These are phyloP conservation scores for Dinomys branickii DNA, from an alignment of 2,113 vertebrate genomes.

Conservation along the genomic window DNA sequence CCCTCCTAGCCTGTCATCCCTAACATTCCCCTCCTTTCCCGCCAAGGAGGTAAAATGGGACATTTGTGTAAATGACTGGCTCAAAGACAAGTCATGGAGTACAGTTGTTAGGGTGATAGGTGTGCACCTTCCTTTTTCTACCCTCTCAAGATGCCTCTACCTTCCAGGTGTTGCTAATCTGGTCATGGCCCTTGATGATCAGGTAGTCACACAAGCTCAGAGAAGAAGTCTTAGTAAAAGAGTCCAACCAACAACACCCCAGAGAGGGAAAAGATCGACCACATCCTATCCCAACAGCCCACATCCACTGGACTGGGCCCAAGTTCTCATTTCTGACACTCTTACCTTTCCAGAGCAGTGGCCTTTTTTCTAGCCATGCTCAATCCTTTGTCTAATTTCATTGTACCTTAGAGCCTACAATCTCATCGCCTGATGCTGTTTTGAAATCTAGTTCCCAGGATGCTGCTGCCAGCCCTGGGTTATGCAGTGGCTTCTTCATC, in stretches of 20 bases:
- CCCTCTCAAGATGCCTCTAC: not conserved
- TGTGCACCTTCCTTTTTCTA: not conserved
- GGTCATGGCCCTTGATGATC: not conserved
- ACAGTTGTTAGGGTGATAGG: not conserved
- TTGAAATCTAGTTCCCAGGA: not conserved
- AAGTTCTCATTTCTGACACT: not conserved
- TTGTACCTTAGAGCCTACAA: not conserved
- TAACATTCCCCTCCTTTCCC: conserved; percentile 60
- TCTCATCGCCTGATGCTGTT: not conserved
- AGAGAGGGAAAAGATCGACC: not conserved
- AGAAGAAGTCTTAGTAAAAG: not conserved
- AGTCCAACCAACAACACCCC: not conserved
- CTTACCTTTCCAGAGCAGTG: not conserved
- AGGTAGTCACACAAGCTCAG: not conserved
- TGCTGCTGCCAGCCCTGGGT: not conserved
- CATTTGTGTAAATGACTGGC: conserved; percentile 66
- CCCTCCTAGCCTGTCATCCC: conserved; percentile 69
- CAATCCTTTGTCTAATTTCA: not conserved
- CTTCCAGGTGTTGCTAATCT: not conserved
- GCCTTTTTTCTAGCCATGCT: not conserved
- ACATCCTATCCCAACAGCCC: not conserved
- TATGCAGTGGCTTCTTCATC: rapidly evolving
- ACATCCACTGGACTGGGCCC: not conserved
- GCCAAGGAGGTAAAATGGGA: conserved; percentile 66
- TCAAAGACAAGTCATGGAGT: not conserved